A percentile compares a stretch with the other conserved stretches of the same genome.
Conservation (phyloP, 2,888 invertebrate species). For the Gortyna flavago region DNA sequence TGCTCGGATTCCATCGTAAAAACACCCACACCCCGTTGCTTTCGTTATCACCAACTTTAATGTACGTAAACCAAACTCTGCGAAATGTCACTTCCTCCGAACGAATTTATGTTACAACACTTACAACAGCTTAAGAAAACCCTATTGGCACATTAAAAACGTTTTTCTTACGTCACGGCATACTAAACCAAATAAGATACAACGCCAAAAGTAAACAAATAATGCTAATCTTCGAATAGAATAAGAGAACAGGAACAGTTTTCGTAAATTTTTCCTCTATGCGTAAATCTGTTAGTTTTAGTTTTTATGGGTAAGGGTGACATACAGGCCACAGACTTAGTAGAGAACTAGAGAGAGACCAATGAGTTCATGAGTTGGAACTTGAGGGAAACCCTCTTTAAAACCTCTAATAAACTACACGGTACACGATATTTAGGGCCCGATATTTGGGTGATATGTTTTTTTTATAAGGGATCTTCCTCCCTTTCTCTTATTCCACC, state of each 20-base stretch:
- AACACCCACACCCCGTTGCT: constrained; percentile 59
- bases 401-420: too few species aligned
- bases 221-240: constrained; percentile 24
- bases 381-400: too few species aligned
- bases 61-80: constrained; percentile 48
- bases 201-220: constrained; percentile 56
- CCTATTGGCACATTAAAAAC: constrained; percentile 55
- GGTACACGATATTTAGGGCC: too few species aligned
- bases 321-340: constrained; percentile 36
- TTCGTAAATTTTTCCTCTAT: too few species aligned
- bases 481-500: too few species aligned
- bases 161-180: constrained; percentile 49
- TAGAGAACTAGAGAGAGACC: too few species aligned
- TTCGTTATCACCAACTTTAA: constrained; percentile 59
- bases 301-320: constrained; percentile 28
- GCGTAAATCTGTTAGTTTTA: constrained; percentile 45
- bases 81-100: constrained; percentile 64
- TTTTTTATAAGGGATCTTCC: too few species aligned
- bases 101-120: constrained; percentile 47
- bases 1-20: constrained; percentile 82
- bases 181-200: constrained; percentile 36
- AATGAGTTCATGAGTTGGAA: too few species aligned
- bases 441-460: too few species aligned
- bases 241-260: constrained; percentile 31
- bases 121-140: constrained; percentile 50